Conservation (phyloP, 1,140 invertebrate genomes). For the Tribolium castaneum region DNA sequence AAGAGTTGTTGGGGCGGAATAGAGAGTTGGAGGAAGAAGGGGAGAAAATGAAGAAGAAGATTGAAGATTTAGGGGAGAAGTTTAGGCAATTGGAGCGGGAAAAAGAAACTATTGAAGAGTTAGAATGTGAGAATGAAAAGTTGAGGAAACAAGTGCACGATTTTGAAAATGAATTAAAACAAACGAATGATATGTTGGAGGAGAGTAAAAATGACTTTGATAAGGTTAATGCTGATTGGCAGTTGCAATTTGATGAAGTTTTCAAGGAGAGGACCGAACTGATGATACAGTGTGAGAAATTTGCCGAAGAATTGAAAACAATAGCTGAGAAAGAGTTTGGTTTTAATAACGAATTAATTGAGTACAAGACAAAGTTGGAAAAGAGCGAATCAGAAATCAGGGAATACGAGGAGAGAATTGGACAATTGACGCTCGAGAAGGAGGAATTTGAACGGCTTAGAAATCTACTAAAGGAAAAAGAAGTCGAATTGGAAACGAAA, state of each 20-base stretch:
- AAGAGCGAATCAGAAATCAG: constrained; percentile 56
- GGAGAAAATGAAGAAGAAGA: constrained; percentile 62
- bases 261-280: constrained; percentile 67
- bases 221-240: constrained; percentile 71
- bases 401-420: constrained; percentile 57
- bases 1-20: constrained; percentile 67
- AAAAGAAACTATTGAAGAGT: constrained; percentile 46
- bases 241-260: constrained; percentile 70
- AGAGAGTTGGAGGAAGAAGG: constrained; percentile 62
- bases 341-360: constrained; percentile 65
- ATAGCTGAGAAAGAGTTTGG: constrained; percentile 66
- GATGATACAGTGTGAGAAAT: constrained; percentile 64
- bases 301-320: constrained; percentile 66
- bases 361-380: constrained; percentile 67
- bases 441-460: constrained; percentile 1
- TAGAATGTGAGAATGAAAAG: constrained; percentile 55
- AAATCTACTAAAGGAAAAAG: constrained; percentile 55
- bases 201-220: constrained; percentile 70
- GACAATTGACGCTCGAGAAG: constrained; percentile 31
- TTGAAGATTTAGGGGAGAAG: constrained; percentile 66
- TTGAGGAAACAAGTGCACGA: constrained; percentile 62
- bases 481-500: constrained; percentile 48
- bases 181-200: constrained; percentile 65
- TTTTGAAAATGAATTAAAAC: constrained; percentile 66
- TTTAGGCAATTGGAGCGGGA: constrained; percentile 44